These are phyloP conservation scores for Silurus meridionalis DNA, from an alignment of 2,113 vertebrate species.

Conservation along the genomic window DNA sequence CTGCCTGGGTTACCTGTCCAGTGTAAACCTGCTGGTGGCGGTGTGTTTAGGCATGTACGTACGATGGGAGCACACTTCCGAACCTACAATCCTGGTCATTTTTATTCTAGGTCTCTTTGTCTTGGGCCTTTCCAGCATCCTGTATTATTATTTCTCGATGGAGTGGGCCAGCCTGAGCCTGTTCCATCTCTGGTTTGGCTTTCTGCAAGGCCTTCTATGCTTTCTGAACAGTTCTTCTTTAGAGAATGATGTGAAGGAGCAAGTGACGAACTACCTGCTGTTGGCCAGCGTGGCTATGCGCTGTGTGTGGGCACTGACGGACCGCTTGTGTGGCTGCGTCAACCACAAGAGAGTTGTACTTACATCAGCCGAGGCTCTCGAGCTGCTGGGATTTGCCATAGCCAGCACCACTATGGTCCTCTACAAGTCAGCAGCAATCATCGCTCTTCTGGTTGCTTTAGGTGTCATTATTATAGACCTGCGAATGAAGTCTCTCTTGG, in stretches of 20 bases:
- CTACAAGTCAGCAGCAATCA: constrained; percentile 82
- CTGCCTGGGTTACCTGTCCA: constrained; percentile 91
- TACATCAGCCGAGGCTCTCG: constrained; percentile 84
- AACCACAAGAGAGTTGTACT: constrained; percentile 81
- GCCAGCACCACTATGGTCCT: constrained; percentile 90
- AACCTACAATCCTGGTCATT: constrained; percentile 90
- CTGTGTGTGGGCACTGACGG: constrained; percentile 81
- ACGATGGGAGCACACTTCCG: constrained; percentile 91
- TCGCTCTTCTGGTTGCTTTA: constrained; percentile 83
- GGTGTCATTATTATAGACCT: constrained; percentile 88
- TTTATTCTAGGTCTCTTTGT: constrained; percentile 96
- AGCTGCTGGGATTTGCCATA: constrained; percentile 91
- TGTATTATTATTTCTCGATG: constrained; percentile 98
- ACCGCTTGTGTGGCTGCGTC: constrained; percentile 83
- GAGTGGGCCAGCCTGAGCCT: constrained; percentile 91
- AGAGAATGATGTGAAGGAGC: constrained; percentile 84
- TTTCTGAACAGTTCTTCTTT: constrained; percentile 86
- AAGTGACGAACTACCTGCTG: constrained; percentile 89
- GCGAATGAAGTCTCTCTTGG: constrained; percentile 93
- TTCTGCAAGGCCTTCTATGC: constrained; percentile 92
- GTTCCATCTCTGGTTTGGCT: constrained; percentile 95
- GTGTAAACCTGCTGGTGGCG: constrained; percentile 85
- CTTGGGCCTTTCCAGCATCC: constrained; percentile 92
- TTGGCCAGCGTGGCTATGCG: constrained; percentile 83
- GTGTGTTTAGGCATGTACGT: constrained; percentile 94